phyloP scores from a whole-genome alignment of 1,140 invertebrate species.

The Amyelois transitella region DNA sequence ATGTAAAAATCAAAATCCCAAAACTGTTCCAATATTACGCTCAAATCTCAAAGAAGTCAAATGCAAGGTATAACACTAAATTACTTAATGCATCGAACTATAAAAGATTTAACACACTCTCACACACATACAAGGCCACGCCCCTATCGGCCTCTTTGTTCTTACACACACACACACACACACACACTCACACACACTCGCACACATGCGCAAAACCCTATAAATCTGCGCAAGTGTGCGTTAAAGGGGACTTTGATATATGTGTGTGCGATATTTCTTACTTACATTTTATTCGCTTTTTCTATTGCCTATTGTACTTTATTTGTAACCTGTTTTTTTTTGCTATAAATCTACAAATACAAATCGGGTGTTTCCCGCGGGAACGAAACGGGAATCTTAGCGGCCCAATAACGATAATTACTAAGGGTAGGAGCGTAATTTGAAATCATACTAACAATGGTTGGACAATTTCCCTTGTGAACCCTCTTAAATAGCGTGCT shows the following conservation, averaged over 20 bases:
- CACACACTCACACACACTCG: no score
- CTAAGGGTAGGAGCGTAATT: constrained; percentile 58
- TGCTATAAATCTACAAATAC: no score
- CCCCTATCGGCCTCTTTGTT: constrained; percentile 46
- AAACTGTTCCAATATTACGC: not conserved
- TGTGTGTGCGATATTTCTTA: constrained; percentile 52
- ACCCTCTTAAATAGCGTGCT: constrained; percentile 36
- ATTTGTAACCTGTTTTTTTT: no score
- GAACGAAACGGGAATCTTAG: not conserved
- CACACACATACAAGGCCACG: constrained; percentile 40
- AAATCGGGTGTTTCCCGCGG: constrained; percentile 18
- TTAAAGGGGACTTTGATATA: constrained; percentile 45
- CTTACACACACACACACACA: constrained; percentile 48
- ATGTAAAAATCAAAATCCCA: not conserved
- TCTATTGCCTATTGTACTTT: constrained; percentile 35
- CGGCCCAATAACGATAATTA: constrained; percentile 55
- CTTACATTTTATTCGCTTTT: constrained; percentile 58
- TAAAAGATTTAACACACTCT: constrained; percentile 66
- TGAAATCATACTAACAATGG: constrained; percentile 66
- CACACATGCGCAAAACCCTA: constrained; percentile 46
- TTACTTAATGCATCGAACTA: constrained; percentile 71
- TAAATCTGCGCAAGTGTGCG: constrained; percentile 21
- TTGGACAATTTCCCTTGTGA: constrained; percentile 52
- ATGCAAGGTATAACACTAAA: constrained; percentile 66
- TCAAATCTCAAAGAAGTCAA: constrained; percentile 36